Evolutionary conservation across 23 tunicate species (phyloP).

Genomic region (Trididemnum clinides): DNA sequence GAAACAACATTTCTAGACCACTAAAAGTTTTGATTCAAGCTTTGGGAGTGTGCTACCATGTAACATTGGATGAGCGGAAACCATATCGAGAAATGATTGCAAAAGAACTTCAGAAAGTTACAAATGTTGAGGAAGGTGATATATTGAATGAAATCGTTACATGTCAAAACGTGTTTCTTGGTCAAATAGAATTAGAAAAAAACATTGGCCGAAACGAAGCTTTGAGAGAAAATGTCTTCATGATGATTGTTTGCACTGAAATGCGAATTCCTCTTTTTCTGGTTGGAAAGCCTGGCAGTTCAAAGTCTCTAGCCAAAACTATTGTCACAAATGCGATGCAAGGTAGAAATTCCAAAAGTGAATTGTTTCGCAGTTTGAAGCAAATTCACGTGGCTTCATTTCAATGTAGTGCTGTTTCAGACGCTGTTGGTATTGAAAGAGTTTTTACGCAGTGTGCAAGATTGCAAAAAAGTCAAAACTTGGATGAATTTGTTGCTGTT

Average conservation of each 20-base stretch:
- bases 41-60: slow-evolving; percentile 71
- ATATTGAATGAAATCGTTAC: slow-evolving; percentile 49
- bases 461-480: slow-evolving; percentile 47
- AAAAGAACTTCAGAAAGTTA: not conserved
- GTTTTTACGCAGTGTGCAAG: slow-evolving; percentile 64
- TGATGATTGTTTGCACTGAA: slow-evolving; percentile 61
- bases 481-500: slow-evolving; percentile 46
- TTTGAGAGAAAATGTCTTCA: slow-evolving; percentile 65
- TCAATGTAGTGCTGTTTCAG: slow-evolving; percentile 76
- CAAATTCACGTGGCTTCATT: slow-evolving; percentile 68
- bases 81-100: slow-evolving; percentile 29
- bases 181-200: slow-evolving; percentile 35
- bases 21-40: slow-evolving; percentile 48
- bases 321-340: slow-evolving; percentile 70
- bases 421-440: slow-evolving; percentile 68
- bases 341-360: slow-evolving; percentile 41
- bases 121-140: not conserved
- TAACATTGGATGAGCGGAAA: slow-evolving; percentile 39
- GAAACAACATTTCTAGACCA: not conserved
- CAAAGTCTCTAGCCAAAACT: slow-evolving; percentile 69
- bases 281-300: slow-evolving; percentile 80
- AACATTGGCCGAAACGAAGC: slow-evolving; percentile 69
- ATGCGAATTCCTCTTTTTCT: slow-evolving; percentile 72
- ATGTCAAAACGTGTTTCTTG: slow-evolving; percentile 60
- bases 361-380: slow-evolving; percentile 37